Evolutionary conservation across 2,797 vertebrate genomes (phyloP).

Genomic region (Liparis tanakae): DNA sequence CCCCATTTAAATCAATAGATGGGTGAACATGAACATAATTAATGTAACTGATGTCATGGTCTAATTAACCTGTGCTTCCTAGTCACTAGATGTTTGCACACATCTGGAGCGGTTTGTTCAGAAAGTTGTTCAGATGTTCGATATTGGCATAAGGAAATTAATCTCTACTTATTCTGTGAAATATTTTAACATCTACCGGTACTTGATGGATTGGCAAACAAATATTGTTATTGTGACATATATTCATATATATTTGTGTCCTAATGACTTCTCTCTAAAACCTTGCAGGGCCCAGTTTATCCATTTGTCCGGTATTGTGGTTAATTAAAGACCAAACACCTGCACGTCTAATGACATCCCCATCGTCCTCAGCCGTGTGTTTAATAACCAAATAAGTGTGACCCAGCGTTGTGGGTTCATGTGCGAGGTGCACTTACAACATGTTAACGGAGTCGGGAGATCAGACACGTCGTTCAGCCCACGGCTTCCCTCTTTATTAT

Average conservation of each 20-base stretch:
- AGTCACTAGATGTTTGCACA: background rate
- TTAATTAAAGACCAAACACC: background rate
- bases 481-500: too few relatives aligned
- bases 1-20: conserved; percentile 29
- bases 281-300: background rate
- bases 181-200: too few relatives aligned
- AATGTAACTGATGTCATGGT: background rate
- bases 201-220: too few relatives aligned
- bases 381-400: background rate
- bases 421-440: too few relatives aligned
- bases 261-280: background rate
- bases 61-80: background rate
- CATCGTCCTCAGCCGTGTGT: background rate
- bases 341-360: background rate
- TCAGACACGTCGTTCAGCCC: too few relatives aligned
- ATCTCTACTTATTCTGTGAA: background rate
- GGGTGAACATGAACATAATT: background rate
- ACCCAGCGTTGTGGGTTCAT: too few relatives aligned
- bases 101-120: background rate
- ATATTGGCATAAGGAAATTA: background rate
- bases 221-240: too few relatives aligned
- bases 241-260: background rate
- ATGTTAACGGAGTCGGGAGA: too few relatives aligned
- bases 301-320: background rate
- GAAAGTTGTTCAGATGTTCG: background rate